Evolutionary conservation across 1,140 invertebrate genomes (phyloP).

Genomic region (Halotydeus destructor): DNA sequence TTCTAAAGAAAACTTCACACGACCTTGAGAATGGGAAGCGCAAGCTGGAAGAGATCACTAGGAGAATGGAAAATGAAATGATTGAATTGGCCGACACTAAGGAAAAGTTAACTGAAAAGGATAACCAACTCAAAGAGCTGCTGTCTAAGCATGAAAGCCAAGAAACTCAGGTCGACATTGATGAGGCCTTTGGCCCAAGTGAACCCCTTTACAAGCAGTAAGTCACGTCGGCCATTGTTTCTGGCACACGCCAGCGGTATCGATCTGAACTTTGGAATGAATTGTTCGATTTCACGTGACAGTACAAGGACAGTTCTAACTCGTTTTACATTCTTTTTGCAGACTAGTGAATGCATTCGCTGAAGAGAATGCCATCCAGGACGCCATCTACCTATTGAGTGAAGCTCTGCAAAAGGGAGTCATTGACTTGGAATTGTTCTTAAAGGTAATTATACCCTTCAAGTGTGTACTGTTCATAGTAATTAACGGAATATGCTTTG

Average conservation of each 20-base stretch:
- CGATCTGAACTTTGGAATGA: neutral
- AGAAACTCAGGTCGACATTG: conserved; percentile 63
- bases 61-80: conserved; percentile 58
- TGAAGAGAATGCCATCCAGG: conserved; percentile 91
- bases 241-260: neutral
- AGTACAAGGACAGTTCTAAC: neutral
- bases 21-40: conserved; percentile 66
- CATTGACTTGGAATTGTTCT: conserved; percentile 83
- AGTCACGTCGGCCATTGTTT: conserved; percentile 24
- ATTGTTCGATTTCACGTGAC: neutral
- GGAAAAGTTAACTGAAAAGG: conserved; percentile 72
- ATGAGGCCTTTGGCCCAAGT: conserved; percentile 88
- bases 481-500: conserved; percentile 9
- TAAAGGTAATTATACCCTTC: conserved; percentile 36
- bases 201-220: conserved; percentile 84
- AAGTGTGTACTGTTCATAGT: neutral
- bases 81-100: conserved; percentile 23
- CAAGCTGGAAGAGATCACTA: conserved; percentile 59
- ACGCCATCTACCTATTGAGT: conserved; percentile 96
- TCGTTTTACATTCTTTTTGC: conserved; percentile 16
- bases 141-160: conserved; percentile 42
- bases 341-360: conserved; percentile 84
- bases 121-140: conserved; percentile 58
- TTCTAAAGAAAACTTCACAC: conserved; percentile 51
- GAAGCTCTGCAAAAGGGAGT: conserved; percentile 77